These are phyloP conservation scores for Cacajao melanocephalus DNA, from an alignment of 2,797 vertebrate genomes.

Conservation along the genomic window DNA sequence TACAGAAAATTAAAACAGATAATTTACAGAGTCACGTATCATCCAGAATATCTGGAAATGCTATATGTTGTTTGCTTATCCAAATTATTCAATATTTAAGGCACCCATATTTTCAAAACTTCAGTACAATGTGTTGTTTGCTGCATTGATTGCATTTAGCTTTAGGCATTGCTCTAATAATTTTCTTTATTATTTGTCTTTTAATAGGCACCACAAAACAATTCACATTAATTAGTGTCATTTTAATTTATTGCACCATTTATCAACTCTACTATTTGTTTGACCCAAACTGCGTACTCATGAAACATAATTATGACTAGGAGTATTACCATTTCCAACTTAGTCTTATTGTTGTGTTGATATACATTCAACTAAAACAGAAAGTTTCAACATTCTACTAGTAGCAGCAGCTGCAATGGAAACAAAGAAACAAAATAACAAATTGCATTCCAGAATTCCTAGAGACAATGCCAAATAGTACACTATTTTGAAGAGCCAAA, in stretches of 20 bases:
- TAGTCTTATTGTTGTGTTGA: background rate
- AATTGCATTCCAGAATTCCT: background rate
- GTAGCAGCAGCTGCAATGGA: accelerated
- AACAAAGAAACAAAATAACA: background rate
- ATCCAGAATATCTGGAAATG: background rate
- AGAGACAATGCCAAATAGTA: background rate
- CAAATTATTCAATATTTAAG: background rate
- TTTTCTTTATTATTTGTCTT: conserved; percentile 47
- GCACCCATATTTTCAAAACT: background rate
- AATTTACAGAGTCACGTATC: background rate
- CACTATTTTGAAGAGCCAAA: background rate
- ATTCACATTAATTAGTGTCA: conserved; percentile 53
- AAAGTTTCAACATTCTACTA: background rate
- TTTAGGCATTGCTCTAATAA: conserved; percentile 5
- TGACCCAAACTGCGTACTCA: background rate
- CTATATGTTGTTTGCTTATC: background rate
- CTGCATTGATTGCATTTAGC: conserved; percentile 24
- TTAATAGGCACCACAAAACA: conserved; percentile 24
- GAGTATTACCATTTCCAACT: background rate
- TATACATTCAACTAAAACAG: background rate
- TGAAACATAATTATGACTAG: background rate
- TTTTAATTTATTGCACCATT: conserved; percentile 59
- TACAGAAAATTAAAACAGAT: background rate
- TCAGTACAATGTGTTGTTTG: background rate
- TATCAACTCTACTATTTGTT: conserved; percentile 33